A percentile compares a stretch with the other conserved stretches of the same genome.
Conservation (phyloP, 2,797 vertebrate species). For the Hypotaenidia okinawae region DNA sequence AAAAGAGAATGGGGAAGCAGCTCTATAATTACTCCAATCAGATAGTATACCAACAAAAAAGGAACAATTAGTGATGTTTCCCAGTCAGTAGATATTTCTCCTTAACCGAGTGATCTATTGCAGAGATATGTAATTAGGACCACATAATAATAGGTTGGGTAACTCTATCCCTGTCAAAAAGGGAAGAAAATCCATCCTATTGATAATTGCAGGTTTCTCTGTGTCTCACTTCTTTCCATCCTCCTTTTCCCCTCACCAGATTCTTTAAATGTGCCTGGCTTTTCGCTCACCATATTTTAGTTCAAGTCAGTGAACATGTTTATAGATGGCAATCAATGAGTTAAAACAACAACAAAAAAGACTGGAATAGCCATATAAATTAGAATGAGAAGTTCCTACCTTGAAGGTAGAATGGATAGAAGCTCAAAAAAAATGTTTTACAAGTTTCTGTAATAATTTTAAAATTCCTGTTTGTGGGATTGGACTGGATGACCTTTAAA, state of each 20-base stretch:
- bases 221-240: conserved; percentile 46
- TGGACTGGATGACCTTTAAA: too few relatives aligned
- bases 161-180: conserved; percentile 68
- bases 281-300: neutral
- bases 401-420: neutral
- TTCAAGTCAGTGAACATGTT: neutral
- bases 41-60: conserved; percentile 71
- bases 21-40: conserved; percentile 74
- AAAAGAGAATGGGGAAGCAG: conserved; percentile 34
- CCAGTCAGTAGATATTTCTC: conserved; percentile 72
- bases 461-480: neutral
- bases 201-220: conserved; percentile 78
- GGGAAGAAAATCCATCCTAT: conserved; percentile 76
- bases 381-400: neutral
- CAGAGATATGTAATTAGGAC: conserved; percentile 77
- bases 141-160: conserved; percentile 75
- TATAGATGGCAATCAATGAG: neutral
- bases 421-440: neutral
- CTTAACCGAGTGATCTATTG: conserved; percentile 67
- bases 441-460: neutral
- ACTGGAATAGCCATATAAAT: neutral
- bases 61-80: conserved; percentile 71
- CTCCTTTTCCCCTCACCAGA: conserved; percentile 17
- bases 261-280: conserved; percentile 39
- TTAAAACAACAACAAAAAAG: neutral